Conservation (phyloP, 2,888 invertebrate species). For the Heliconius charithonia region DNA sequence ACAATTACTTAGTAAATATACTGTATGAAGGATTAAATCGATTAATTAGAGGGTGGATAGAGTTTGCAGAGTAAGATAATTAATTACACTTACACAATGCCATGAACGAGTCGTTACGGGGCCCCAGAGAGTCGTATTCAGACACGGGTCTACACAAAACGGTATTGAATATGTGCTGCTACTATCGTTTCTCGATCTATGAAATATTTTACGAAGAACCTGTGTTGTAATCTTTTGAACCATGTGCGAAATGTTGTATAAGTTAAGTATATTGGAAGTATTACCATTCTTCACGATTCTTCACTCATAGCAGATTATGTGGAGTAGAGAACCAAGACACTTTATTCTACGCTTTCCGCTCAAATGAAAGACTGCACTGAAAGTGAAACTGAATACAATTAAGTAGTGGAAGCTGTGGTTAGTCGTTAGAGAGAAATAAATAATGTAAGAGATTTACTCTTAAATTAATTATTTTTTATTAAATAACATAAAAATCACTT, state of each 20-base stretch:
- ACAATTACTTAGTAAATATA: slow-evolving; percentile 15
- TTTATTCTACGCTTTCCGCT: neutral
- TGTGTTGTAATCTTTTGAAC: neutral
- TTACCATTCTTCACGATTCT: neutral
- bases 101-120: slow-evolving; percentile 61
- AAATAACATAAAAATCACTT: too few species aligned
- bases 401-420: too few species aligned
- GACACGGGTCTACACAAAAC: slow-evolving; percentile 44
- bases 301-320: neutral
- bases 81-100: slow-evolving; percentile 68
- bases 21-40: slow-evolving; percentile 23
- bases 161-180: slow-evolving; percentile 36
- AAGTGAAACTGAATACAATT: too few species aligned
- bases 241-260: neutral
- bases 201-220: slow-evolving; percentile 12
- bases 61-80: slow-evolving; percentile 62
- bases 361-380: neutral
- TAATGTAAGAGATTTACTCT: too few species aligned
- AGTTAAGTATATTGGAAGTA: neutral
- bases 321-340: neutral
- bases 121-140: slow-evolving; percentile 66
- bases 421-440: too few species aligned
- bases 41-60: slow-evolving; percentile 22
- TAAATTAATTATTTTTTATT: too few species aligned
- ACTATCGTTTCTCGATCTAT: slow-evolving; percentile 17